Evolutionary conservation across 37 sponge, comb jelly and placozoan genomes (phyloP).

Genomic region (Sycon ciliatum): DNA sequence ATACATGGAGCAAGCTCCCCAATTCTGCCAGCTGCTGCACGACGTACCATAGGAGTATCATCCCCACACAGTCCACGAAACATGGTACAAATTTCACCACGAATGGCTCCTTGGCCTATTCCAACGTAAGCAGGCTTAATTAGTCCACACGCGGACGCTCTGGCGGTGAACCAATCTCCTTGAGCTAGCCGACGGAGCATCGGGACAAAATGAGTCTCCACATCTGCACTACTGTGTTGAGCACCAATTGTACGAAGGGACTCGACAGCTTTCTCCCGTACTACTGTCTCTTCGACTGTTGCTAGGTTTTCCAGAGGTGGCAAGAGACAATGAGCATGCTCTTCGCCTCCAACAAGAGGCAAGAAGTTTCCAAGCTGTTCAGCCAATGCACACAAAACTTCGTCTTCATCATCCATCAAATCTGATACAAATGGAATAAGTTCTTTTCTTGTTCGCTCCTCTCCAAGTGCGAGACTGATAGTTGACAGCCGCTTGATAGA

Average conservation of each 20-base stretch:
- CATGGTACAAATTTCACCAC: too few species aligned
- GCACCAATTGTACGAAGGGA: conserved; percentile 68
- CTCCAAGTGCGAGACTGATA: conserved; percentile 89
- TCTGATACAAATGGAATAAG: conserved; percentile 90
- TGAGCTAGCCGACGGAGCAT: conserved; percentile 73
- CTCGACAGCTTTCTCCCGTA: conserved; percentile 89
- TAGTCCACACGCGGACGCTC: conserved; percentile 94
- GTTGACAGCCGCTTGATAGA: conserved; percentile 94
- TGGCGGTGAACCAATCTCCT: conserved; percentile 96
- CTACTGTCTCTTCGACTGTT: conserved; percentile 94
- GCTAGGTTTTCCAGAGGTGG: conserved; percentile 91
- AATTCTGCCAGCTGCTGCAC: conserved; percentile 92
- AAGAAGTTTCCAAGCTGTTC: conserved; percentile 60
- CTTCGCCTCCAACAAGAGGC: conserved; percentile 80
- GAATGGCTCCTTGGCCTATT: too few species aligned
- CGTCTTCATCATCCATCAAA: conserved; percentile 93
- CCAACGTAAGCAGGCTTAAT: too few species aligned
- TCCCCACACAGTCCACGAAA: conserved; percentile 68
- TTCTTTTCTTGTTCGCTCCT: conserved; percentile 82
- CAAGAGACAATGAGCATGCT: conserved; percentile 77
- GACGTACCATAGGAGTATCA: conserved; percentile 95
- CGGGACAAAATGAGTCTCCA: conserved; percentile 82
- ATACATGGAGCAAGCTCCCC: too few species aligned
- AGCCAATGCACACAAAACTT: conserved; percentile 92
- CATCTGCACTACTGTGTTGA: conserved; percentile 36